These are phyloP conservation scores for Taenioides sp. DNA, from an alignment of 2,797 vertebrate genomes.

Conservation along the genomic window DNA sequence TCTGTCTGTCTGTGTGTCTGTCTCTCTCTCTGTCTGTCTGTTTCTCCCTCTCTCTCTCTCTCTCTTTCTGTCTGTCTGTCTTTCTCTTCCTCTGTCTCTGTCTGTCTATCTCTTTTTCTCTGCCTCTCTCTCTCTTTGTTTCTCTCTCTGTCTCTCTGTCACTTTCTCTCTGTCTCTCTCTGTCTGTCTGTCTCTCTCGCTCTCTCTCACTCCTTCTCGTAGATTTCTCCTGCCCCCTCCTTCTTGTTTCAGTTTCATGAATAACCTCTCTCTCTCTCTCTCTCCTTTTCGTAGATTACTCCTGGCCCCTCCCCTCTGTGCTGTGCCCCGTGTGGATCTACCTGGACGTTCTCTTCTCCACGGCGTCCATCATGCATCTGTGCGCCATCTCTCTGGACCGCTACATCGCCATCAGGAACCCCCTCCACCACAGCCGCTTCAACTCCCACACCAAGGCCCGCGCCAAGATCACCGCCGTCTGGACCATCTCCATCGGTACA, in stretches of 20 bases:
- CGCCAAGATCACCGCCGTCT: slow-evolving; percentile 92
- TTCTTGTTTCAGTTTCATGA: no score
- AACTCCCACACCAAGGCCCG: slow-evolving; percentile 94
- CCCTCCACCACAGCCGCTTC: slow-evolving; percentile 93
- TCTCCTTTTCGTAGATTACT: slow-evolving; percentile 77
- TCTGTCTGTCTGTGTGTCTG: no score
- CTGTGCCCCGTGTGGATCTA: slow-evolving; percentile 95
- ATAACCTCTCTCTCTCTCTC: background rate
- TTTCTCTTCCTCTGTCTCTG: no score
- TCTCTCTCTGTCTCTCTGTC: no score
- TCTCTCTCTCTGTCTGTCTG: no score
- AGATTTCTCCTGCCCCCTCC: slow-evolving; percentile 75
- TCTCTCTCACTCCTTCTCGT: background rate
- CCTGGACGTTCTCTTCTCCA: slow-evolving; percentile 95
- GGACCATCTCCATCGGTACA: slow-evolving; percentile 96
- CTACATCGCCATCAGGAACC: slow-evolving; percentile 92
- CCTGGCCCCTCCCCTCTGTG: slow-evolving; percentile 88
- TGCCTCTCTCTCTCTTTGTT: no score
- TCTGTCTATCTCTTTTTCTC: no score
- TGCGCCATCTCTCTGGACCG: slow-evolving; percentile 96
- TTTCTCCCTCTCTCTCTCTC: no score
- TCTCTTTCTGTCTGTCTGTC: no score
- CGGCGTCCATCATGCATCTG: slow-evolving; percentile 96
- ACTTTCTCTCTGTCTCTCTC: no score
- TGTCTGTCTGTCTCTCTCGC: background rate